These are phyloP conservation scores for Aix galericulata DNA, from an alignment of 2,113 vertebrate species.

Conservation along the genomic window DNA sequence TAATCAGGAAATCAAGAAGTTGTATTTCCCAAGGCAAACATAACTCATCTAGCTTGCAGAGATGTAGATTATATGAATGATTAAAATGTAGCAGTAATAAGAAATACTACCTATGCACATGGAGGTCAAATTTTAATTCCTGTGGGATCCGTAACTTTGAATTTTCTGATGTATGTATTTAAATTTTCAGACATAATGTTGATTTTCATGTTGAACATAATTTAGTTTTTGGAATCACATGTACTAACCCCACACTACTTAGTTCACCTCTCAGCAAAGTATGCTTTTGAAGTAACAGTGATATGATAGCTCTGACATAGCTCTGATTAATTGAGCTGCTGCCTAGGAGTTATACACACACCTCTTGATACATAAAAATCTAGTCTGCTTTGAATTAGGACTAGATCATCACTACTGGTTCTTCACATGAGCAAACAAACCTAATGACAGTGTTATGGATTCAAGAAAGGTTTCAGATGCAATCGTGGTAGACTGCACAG, in stretches of 20 bases:
- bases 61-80: conserved; percentile 10
- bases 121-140: conserved; percentile 50
- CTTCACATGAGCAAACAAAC: conserved; percentile 27
- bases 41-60: not conserved
- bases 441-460: conserved; percentile 58
- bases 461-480: conserved; percentile 70
- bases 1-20: conserved; percentile 1
- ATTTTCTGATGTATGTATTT: conserved; percentile 1
- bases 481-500: conserved; percentile 27
- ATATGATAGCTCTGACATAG: not conserved
- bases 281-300: conserved; percentile 13
- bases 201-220: conserved; percentile 43
- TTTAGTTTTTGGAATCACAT: conserved; percentile 2
- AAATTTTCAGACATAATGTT: conserved; percentile 46
- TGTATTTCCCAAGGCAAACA: conserved; percentile 6
- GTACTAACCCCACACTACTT: not conserved
- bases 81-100: conserved; percentile 27
- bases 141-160: not conserved
- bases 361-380: conserved; percentile 31
- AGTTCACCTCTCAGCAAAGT: not conserved
- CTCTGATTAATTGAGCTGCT: conserved; percentile 38
- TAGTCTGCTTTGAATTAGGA: not conserved
- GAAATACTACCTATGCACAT: conserved; percentile 16
- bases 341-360: not conserved
- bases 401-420: conserved; percentile 5